Evolutionary conservation across 1,140 invertebrate species (phyloP).

Genomic region (Adelges cooleyi): DNA sequence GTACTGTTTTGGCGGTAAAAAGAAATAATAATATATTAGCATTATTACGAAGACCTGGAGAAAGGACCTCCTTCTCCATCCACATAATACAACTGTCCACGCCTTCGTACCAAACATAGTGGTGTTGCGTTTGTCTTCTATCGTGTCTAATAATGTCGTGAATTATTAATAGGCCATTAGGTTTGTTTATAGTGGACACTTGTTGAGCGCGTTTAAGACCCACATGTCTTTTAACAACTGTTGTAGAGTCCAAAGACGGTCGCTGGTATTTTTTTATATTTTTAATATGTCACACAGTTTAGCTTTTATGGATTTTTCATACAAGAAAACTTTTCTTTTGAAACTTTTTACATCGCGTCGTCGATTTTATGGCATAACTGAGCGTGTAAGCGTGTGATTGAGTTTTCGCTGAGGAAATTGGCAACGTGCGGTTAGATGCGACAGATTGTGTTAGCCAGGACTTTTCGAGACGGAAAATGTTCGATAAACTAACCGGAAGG

Average conservation of each 20-base stretch:
- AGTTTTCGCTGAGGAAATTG: neutral
- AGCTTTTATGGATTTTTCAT: neutral
- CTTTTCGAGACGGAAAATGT: neutral
- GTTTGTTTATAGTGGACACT: slow-evolving; percentile 15
- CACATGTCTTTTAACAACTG: no score
- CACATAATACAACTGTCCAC: no score
- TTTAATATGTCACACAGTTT: neutral
- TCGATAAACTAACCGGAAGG: neutral
- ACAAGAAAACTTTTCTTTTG: neutral
- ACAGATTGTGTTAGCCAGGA: neutral
- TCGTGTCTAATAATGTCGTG: neutral
- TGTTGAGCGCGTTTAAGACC: no score
- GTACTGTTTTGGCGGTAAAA: no score
- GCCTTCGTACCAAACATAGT: no score
- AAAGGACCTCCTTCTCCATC: no score
- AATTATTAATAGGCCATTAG: slow-evolving; percentile 1
- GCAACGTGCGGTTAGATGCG: neutral
- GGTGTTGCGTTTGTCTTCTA: no score
- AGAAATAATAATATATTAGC: no score
- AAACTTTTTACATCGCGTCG: neutral
- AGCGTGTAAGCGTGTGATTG: neutral
- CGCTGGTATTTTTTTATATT: no score
- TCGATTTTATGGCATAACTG: neutral
- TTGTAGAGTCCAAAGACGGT: no score
- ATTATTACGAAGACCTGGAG: no score